Evolutionary conservation across 2,797 vertebrate species (phyloP).

Genomic region (Podargus strigoides): DNA sequence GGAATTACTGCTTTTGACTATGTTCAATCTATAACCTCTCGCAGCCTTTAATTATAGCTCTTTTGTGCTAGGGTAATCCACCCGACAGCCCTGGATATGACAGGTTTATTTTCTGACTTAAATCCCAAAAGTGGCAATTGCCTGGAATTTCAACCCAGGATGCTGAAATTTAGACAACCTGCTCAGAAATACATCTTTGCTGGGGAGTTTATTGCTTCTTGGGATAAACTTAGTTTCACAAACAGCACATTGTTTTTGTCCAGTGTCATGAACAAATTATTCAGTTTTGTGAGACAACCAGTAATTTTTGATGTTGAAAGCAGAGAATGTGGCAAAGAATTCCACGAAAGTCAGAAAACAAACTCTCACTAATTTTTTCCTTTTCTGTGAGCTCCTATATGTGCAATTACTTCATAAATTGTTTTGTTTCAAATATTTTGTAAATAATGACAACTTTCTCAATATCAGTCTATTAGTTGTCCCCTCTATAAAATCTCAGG

Average conservation of each 20-base stretch:
- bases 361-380: neutral
- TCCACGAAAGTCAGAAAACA: neutral
- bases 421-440: neutral
- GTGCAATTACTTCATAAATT: neutral
- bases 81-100: neutral
- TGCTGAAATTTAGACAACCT: neutral
- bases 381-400: neutral
- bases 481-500: neutral
- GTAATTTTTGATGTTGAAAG: neutral
- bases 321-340: neutral
- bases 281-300: neutral
- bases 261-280: neutral
- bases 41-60: constrained; percentile 14
- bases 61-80: neutral
- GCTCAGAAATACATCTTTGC: neutral
- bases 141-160: neutral
- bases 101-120: constrained; percentile 17
- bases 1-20: constrained; percentile 37
- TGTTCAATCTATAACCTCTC: constrained; percentile 8
- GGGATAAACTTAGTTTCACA: neutral
- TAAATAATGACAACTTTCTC: neutral
- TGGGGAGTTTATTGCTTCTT: neutral
- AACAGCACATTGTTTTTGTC: neutral
- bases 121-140: neutral
- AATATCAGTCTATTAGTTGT: neutral